Conservation (phyloP, 2,888 invertebrate genomes). For the Catocala nupta region DNA sequence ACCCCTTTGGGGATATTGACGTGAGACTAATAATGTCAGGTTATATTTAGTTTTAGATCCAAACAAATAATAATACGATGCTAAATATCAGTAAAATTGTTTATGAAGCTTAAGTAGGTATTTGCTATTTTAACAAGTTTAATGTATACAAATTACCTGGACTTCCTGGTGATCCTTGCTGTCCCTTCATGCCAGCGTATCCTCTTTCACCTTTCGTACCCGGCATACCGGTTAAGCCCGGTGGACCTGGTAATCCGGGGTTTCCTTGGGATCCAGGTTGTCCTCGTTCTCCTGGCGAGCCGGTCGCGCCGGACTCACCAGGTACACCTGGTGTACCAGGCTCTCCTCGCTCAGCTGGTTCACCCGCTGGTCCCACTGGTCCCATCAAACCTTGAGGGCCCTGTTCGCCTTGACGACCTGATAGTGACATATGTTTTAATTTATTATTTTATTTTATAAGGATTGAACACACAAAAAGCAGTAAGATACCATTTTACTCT, state of each 20-base stretch:
- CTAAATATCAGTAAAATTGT: too few relatives aligned
- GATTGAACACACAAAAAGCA: too few relatives aligned
- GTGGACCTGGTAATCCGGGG: slow-evolving; percentile 90
- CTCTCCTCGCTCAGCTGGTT: slow-evolving; percentile 93
- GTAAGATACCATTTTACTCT: too few relatives aligned
- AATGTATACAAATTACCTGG: slow-evolving; percentile 71
- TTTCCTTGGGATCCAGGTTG: slow-evolving; percentile 90
- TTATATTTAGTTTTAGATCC: too few relatives aligned
- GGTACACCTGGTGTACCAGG: slow-evolving; percentile 91
- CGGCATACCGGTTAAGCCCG: slow-evolving; percentile 90
- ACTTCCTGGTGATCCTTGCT: slow-evolving; percentile 90
- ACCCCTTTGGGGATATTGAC: too few relatives aligned
- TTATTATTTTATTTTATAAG: too few relatives aligned
- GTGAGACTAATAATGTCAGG: too few relatives aligned
- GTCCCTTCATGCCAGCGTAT: slow-evolving; percentile 90
- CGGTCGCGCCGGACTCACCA: slow-evolving; percentile 91
- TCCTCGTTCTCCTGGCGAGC: slow-evolving; percentile 92
- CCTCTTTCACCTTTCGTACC: slow-evolving; percentile 93
- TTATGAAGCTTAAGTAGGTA: too few relatives aligned
- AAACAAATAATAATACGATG: too few relatives aligned
- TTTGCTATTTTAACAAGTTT: too few relatives aligned
- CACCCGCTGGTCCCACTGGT: slow-evolving; percentile 92
- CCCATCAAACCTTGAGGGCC: slow-evolving; percentile 93
- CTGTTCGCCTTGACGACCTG: slow-evolving; percentile 91
- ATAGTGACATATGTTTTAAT: background rate